A percentile compares a stretch with the other conserved stretches of the same genome.
phyloP scores from a whole-genome alignment of 2,888 invertebrate species.

The Hoplodrina ambigua region DNA sequence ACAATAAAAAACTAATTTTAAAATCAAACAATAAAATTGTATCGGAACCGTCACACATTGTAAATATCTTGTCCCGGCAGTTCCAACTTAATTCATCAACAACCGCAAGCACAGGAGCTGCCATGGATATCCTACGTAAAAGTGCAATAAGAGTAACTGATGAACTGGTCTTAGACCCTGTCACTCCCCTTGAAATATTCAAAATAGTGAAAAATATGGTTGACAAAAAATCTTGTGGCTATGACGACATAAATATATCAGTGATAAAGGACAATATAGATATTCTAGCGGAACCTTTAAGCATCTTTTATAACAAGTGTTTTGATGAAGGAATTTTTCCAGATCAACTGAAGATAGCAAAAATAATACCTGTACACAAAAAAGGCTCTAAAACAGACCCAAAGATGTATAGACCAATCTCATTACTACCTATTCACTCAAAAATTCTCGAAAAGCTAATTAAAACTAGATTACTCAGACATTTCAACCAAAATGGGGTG shows the following conservation, averaged over 20 bases:
- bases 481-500: neutral
- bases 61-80: too few species aligned
- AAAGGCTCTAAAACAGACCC: slow-evolving; percentile 3
- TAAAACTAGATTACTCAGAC: slow-evolving; percentile 9
- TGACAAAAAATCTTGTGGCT: slow-evolving; percentile 5
- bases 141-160: slow-evolving; percentile 4
- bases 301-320: slow-evolving; percentile 35
- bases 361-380: slow-evolving; percentile 13
- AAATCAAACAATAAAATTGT: too few species aligned
- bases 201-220: slow-evolving; percentile 24
- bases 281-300: slow-evolving; percentile 25
- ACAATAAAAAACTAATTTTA: too few species aligned
- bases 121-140: slow-evolving; percentile 1
- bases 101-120: too few species aligned
- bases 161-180: slow-evolving; percentile 3
- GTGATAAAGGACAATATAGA: slow-evolving; percentile 39
- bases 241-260: slow-evolving; percentile 33
- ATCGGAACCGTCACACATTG: too few species aligned
- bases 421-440: slow-evolving; percentile 1
- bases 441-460: slow-evolving; percentile 17
- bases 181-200: slow-evolving; percentile 13
- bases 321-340: slow-evolving; percentile 7
- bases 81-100: too few species aligned
- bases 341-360: slow-evolving; percentile 12
- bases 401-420: slow-evolving; percentile 11